These are phyloP conservation scores for Tetrapedia diversipes DNA, from an alignment of 2,888 invertebrate species.

Conservation along the genomic window DNA sequence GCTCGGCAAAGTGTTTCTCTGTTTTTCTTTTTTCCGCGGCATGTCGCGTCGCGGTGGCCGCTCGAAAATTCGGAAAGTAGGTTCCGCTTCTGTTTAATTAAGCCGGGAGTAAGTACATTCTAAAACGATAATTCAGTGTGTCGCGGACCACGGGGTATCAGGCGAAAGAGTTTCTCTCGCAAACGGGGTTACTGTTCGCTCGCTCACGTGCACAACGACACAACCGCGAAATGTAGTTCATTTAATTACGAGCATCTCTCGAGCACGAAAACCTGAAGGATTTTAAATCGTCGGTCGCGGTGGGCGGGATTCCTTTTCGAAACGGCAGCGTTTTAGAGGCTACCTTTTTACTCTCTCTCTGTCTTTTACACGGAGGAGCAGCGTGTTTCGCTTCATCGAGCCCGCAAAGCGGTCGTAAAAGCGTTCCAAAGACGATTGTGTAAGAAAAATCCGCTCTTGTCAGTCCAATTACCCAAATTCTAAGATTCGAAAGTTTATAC, in stretches of 20 bases:
- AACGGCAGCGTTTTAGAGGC: neutral
- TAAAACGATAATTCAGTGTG: conserved; percentile 50
- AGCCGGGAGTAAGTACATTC: conserved; percentile 36
- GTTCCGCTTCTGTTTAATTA: conserved; percentile 44
- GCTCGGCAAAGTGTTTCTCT: neutral
- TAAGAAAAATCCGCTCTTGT: neutral
- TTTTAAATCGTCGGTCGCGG: neutral
- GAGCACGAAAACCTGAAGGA: neutral
- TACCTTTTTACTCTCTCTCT: neutral
- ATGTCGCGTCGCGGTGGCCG: neutral
- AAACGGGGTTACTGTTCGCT: conserved; percentile 43
- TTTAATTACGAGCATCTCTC: conserved; percentile 36
- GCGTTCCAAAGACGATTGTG: conserved; percentile 31
- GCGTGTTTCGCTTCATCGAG: conserved; percentile 6
- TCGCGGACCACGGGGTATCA: conserved; percentile 29
- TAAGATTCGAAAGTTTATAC: too few relatives aligned
- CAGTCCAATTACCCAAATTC: neutral
- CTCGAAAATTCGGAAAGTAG: conserved; percentile 45
- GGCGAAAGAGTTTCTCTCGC: conserved; percentile 42
- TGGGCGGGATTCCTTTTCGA: neutral
- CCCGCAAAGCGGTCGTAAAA: conserved; percentile 43
- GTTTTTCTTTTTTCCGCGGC: too few relatives aligned
- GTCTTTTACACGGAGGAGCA: neutral
- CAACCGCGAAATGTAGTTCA: conserved; percentile 38
- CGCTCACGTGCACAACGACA: conserved; percentile 14